A percentile compares a stretch with the other conserved stretches of the same genome.
Evolutionary conservation across 2,113 vertebrate species (phyloP).

Genomic region (Lophura nycthemera): DNA sequence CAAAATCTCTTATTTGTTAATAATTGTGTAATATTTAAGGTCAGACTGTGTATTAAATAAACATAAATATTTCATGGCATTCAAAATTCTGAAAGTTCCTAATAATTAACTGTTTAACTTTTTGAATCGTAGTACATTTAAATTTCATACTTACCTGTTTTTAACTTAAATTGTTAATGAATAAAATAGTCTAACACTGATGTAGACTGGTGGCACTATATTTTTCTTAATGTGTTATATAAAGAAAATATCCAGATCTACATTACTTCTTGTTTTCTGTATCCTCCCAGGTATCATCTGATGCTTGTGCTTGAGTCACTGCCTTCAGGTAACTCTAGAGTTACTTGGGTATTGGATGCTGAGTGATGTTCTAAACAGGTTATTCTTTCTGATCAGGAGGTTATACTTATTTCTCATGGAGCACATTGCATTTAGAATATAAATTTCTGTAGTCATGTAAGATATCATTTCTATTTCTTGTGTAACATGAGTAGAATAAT

Average conservation of each 20-base stretch:
- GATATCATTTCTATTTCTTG: neutral
- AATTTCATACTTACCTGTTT: neutral
- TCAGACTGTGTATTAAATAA: neutral
- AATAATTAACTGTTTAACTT: neutral
- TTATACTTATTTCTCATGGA: neutral
- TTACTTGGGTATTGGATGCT: neutral
- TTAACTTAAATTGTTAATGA: neutral
- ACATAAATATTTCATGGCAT: neutral
- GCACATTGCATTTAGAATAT: neutral
- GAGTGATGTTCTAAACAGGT: neutral
- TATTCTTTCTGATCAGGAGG: neutral
- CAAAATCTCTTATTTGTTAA: neutral
- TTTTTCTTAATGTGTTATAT: neutral
- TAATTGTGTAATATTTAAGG: neutral
- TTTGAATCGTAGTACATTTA: neutral
- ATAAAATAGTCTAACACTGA: neutral
- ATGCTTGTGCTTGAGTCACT: neutral
- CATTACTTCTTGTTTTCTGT: neutral
- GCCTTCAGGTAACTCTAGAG: neutral
- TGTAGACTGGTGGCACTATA: neutral
- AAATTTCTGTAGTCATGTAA: neutral
- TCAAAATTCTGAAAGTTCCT: neutral
- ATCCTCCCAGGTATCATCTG: neutral
- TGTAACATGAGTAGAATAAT: neutral
- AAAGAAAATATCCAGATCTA: neutral